Base-by-base conservation (phyloP, 1,140 invertebrate genomes). In the Aplysia californica region DNA sequence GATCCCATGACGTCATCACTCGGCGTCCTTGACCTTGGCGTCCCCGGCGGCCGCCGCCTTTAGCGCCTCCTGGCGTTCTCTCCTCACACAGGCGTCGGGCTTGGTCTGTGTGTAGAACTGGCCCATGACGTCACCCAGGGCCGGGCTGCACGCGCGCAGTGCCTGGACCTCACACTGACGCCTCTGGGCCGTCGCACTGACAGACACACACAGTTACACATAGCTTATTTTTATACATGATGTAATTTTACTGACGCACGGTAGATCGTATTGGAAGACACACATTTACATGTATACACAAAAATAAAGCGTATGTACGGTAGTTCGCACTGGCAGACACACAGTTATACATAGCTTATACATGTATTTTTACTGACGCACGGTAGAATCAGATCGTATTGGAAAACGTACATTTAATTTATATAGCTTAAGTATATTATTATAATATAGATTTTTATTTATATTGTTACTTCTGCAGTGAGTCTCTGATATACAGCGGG, bases 51-150 rank as follows among this genome's bases (percentile, higher is more conserved):
- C 23, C 33, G 21, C 64, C 31, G 64, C 6, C 21, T 31, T 10
- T 36, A 21, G 64, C 36, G 31, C 6, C 18, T 35, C 10, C 15
- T 31, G 64, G 4, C 4, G 3, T 31, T 29, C 31, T 29, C 35
- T 36, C 3, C 10, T 36, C 21, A 3, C 35, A 35, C 64, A 66
- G 15, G 64, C 64, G 4, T 10, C 64, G 10, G 64, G 64, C 26
- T 61, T 55, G n/a, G 70, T 72, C 41, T 72, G 70, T 21, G 1
- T 59, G 56, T 72, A 72, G 38, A 72, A 72, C 70, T 72, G 31
- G 18, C 61, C 70, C 70, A 72, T 72, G 56, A 72, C 56, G 23
- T 72, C 23, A 1, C 55, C 70, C 15, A 72, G 56, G 18, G 29
- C 61, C 2, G 26, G 26, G 26, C 33, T 72, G 36, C 70, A 72